phyloP scores from a whole-genome alignment of 2,113 vertebrate species.

The Indicator maculatus region DNA sequence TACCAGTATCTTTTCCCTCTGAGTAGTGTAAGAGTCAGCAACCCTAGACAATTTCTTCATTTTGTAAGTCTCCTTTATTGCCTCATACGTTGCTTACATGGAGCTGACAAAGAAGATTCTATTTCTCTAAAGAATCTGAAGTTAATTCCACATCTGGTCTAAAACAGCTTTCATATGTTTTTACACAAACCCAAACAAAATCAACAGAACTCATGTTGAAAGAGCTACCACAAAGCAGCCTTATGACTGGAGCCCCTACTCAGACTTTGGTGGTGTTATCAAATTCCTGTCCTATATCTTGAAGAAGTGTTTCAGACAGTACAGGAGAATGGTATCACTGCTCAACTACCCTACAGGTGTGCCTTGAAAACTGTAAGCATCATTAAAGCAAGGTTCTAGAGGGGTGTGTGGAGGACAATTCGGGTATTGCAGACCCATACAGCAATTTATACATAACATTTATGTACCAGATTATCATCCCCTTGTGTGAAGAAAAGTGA shows the following conservation, averaged over 20 bases:
- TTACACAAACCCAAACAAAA: background rate
- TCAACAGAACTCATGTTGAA: background rate
- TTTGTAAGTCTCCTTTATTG: background rate
- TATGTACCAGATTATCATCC: background rate
- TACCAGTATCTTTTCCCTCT: background rate
- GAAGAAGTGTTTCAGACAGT: background rate
- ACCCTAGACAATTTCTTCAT: background rate
- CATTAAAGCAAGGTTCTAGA: background rate
- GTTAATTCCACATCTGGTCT: background rate
- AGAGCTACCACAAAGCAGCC: background rate
- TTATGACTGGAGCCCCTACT: background rate
- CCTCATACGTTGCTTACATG: background rate
- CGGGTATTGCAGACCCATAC: background rate
- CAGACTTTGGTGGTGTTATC: background rate
- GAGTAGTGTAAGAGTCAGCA: background rate
- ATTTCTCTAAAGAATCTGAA: background rate
- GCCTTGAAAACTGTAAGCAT: background rate
- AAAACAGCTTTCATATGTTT: background rate
- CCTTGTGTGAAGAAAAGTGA: background rate
- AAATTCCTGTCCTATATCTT: background rate
- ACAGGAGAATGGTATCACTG: background rate
- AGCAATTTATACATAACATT: background rate
- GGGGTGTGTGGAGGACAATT: background rate
- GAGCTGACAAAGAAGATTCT: background rate
- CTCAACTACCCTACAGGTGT: background rate